phyloP scores from a whole-genome alignment of 2,888 invertebrate genomes.

The Caenorhabditis doughertyi region DNA sequence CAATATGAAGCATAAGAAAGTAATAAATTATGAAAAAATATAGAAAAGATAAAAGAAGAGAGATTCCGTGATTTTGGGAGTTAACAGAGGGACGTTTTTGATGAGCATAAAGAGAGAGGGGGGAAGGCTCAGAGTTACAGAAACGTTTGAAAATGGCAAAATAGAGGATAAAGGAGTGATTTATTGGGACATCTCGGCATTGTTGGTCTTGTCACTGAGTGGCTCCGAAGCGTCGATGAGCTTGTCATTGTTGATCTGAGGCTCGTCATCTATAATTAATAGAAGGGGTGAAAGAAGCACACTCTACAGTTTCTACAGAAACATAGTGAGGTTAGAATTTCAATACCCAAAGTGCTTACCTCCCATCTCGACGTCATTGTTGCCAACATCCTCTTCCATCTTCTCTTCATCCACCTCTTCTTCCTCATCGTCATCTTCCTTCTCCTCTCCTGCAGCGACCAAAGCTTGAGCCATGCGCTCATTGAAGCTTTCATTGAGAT shows the following conservation, averaged over 20 bases:
- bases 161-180: not conserved
- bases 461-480: slow-evolving; percentile 41
- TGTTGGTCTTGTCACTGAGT: slow-evolving; percentile 60
- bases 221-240: slow-evolving; percentile 35
- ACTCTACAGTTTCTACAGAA: no score
- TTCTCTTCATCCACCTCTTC: slow-evolving; percentile 1
- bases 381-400: not conserved
- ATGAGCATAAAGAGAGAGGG: no score
- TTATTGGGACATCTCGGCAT: slow-evolving; percentile 40
- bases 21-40: no score
- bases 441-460: not conserved
- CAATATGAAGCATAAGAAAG: no score
- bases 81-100: no score
- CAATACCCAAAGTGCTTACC: slow-evolving; percentile 46
- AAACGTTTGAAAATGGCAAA: not conserved
- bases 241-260: slow-evolving; percentile 55
- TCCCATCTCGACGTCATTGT: slow-evolving; percentile 52
- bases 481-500: slow-evolving; percentile 65
- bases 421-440: slow-evolving; percentile 16
- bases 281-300: not conserved
- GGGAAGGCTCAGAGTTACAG: no score
- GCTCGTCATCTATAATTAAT: slow-evolving; percentile 53
- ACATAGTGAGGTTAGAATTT: not conserved
- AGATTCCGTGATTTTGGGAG: no score
- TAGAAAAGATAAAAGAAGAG: no score